Evolutionary conservation across 2,113 vertebrate species (phyloP).

Genomic region (Pogona vitticeps): DNA sequence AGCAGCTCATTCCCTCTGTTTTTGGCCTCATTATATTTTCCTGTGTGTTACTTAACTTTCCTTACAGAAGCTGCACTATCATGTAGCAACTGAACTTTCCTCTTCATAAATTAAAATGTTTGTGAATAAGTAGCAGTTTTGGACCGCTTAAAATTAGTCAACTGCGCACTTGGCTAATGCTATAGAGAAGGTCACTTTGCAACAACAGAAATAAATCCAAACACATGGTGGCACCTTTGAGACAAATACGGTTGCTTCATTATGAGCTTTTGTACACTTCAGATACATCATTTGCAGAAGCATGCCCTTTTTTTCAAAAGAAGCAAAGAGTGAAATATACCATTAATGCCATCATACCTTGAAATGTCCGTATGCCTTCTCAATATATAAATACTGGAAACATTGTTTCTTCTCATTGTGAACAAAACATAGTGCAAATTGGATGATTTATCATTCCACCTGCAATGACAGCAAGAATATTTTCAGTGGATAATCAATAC

Average conservation of each 20-base stretch:
- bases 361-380: conserved; percentile 88
- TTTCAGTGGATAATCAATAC: background rate
- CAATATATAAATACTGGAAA: conserved; percentile 87
- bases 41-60: background rate
- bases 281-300: background rate
- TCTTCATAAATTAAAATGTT: background rate
- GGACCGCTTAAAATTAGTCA: background rate
- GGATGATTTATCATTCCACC: conserved; percentile 94
- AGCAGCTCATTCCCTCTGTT: too few species aligned
- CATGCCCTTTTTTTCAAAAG: background rate
- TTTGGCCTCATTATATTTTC: background rate
- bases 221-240: too few species aligned
- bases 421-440: conserved; percentile 92
- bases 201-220: background rate
- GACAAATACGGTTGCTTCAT: too few species aligned
- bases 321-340: background rate
- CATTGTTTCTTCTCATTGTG: conserved; percentile 86
- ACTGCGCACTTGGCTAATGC: background rate
- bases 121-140: background rate
- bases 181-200: background rate
- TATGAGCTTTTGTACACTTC: too few species aligned
- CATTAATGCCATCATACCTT: conserved; percentile 74
- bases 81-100: background rate
- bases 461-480: conserved; percentile 58
- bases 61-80: background rate